phyloP scores from a whole-genome alignment of 1,140 invertebrate species.

The Diorhabda elongata region DNA sequence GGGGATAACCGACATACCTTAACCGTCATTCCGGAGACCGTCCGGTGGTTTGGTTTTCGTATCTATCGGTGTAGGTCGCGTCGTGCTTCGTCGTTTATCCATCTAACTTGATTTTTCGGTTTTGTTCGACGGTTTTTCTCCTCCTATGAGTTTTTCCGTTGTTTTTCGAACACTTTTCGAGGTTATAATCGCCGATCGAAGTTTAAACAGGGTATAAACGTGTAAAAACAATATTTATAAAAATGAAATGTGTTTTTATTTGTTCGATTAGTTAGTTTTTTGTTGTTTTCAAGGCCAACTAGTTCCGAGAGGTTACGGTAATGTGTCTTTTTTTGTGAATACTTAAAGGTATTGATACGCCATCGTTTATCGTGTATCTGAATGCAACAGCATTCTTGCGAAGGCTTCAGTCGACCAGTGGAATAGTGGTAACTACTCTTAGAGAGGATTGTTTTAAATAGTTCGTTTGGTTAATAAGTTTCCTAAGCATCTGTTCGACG shows the following conservation, averaged over 20 bases:
- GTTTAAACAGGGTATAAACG: not conserved
- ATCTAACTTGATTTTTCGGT: not conserved
- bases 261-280: not conserved
- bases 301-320: constrained; percentile 6
- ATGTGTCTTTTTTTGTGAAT: constrained; percentile 2
- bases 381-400: constrained; percentile 12
- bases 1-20: constrained; percentile 37
- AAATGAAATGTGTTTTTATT: not conserved
- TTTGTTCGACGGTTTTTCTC: not conserved
- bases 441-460: not conserved
- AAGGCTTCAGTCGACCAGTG: constrained; percentile 14
- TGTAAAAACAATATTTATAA: too few relatives aligned
- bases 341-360: not conserved
- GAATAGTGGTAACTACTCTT: constrained; percentile 1
- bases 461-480: constrained; percentile 21
- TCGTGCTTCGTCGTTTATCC: constrained; percentile 4
- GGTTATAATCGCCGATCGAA: not conserved
- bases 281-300: constrained; percentile 10
- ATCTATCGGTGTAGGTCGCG: constrained; percentile 11
- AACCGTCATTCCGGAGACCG: constrained; percentile 35
- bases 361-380: constrained; percentile 1
- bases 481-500: constrained; percentile 32
- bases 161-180: not conserved
- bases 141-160: not conserved
- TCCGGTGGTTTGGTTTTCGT: constrained; percentile 22